phyloP scores from a whole-genome alignment of 2,888 invertebrate genomes.

The Alviniconcha strummeri region DNA sequence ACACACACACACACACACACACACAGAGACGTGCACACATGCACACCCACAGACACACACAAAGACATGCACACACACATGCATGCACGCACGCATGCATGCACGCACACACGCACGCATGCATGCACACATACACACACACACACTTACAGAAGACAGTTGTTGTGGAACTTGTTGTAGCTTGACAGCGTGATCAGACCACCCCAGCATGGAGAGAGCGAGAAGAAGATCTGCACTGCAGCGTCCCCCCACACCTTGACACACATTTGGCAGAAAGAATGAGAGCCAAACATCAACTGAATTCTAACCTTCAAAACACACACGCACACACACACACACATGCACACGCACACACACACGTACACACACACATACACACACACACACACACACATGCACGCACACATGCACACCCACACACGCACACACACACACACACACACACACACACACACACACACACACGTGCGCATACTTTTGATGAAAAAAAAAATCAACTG shows the following conservation, averaged over 20 bases:
- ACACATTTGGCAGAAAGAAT: background rate
- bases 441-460: conserved; percentile 12
- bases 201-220: conserved; percentile 89
- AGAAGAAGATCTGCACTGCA: conserved; percentile 88
- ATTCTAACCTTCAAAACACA: background rate
- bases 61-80: too few species aligned
- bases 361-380: conserved; percentile 9
- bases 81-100: too few species aligned
- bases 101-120: too few species aligned
- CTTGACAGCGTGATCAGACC: conserved; percentile 89
- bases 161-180: conserved; percentile 77
- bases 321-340: background rate
- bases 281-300: background rate
- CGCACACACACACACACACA: conserved; percentile 25
- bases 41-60: background rate
- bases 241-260: conserved; percentile 58
- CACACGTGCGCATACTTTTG: background rate
- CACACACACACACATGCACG: conserved; percentile 16
- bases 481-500: too few species aligned
- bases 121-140: too few species aligned
- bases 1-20: conserved; percentile 11
- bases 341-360: conserved; percentile 20
- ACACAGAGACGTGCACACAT: background rate
- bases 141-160: conserved; percentile 83
- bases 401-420: background rate